Evolutionary conservation across 1,140 invertebrate genomes (phyloP).

Genomic region (Rhysida immarginata): DNA sequence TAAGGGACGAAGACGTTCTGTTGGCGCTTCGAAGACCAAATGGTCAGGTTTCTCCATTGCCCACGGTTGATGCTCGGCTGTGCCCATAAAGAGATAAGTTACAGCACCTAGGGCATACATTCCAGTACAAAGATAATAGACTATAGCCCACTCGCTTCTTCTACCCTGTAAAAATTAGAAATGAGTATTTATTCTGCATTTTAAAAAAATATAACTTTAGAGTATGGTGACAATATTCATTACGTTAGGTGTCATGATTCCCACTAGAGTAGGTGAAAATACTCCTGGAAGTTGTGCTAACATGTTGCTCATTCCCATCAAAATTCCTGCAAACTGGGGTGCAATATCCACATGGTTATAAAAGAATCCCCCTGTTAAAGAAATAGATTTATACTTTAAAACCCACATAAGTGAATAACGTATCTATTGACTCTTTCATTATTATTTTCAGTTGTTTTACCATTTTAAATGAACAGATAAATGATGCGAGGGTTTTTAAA

Average conservation of each 20-base stretch:
- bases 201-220: too few relatives aligned
- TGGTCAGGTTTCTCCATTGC: too few relatives aligned
- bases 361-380: conserved; percentile 22
- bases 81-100: conserved; percentile 29
- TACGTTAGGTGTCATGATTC: conserved; percentile 20
- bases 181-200: too few relatives aligned
- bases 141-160: conserved; percentile 21
- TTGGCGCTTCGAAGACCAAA: too few relatives aligned
- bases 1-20: too few relatives aligned
- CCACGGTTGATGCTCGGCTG: conserved; percentile 31
- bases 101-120: conserved; percentile 27
- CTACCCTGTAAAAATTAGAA: conserved; percentile 19
- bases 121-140: conserved; percentile 23
- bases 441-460: too few relatives aligned
- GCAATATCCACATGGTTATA: conserved; percentile 22
- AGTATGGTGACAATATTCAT: too few relatives aligned
- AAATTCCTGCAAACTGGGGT: conserved; percentile 22
- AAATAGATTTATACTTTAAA: too few relatives aligned
- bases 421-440: too few relatives aligned
- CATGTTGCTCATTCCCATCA: conserved; percentile 27
- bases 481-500: too few relatives aligned
- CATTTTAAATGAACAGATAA: too few relatives aligned
- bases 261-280: conserved; percentile 19
- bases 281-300: conserved; percentile 26
- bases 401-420: too few relatives aligned